phyloP scores from a whole-genome alignment of 2,113 vertebrate species.

The Lampris megalopsis region DNA sequence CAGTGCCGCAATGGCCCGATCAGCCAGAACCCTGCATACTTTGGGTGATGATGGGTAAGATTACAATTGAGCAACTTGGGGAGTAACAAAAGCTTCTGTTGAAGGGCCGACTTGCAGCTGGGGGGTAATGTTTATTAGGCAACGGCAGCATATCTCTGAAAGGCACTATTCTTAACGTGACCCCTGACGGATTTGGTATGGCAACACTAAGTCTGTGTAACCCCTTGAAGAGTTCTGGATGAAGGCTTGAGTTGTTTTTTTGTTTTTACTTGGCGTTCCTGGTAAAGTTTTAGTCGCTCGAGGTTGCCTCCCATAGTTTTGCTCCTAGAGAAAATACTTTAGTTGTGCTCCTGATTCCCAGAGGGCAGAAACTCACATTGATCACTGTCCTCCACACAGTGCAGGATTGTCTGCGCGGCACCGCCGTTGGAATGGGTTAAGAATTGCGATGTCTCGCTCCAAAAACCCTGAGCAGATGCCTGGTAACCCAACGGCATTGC shows the following conservation, averaged over 20 bases:
- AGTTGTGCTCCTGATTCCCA: neutral
- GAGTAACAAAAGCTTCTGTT: slow-evolving; percentile 14
- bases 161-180: slow-evolving; percentile 7
- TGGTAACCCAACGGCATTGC: no score
- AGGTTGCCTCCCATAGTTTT: neutral
- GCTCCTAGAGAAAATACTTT: no score
- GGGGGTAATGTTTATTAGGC: no score
- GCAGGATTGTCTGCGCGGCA: no score
- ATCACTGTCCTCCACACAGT: no score
- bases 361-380: no score
- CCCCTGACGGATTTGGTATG: slow-evolving; percentile 47
- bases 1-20: slow-evolving; percentile 1
- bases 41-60: slow-evolving; percentile 20
- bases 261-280: neutral
- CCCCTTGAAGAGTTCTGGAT: slow-evolving; percentile 34
- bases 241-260: slow-evolving; percentile 6
- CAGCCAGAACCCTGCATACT: neutral
- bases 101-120: neutral
- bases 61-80: slow-evolving; percentile 18
- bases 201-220: slow-evolving; percentile 42
- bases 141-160: neutral
- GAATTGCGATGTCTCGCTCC: no score
- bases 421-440: no score
- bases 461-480: no score
- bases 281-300: neutral